Conservation (phyloP, 2,888 invertebrate genomes). For the Toxonevra muliebris region DNA sequence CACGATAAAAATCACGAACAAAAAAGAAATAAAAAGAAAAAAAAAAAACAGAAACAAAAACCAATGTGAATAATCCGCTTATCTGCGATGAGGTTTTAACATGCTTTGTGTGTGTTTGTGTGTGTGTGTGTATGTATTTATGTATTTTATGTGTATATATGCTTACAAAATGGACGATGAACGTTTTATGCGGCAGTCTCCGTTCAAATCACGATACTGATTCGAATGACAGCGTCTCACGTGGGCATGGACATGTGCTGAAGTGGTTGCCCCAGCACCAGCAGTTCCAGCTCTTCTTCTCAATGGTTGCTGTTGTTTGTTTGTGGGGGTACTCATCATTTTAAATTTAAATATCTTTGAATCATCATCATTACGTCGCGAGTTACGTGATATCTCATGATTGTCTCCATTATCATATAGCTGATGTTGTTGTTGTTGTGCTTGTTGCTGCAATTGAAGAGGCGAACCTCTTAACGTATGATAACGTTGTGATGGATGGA, state of each 20-base stretch:
- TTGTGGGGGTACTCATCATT: constrained; percentile 29
- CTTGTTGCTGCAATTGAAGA: background rate
- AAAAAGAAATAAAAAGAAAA: constrained; percentile 32
- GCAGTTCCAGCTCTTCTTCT: too few relatives aligned
- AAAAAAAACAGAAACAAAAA: constrained; percentile 4
- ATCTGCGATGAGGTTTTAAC: background rate
- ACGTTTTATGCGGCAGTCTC: constrained; percentile 51
- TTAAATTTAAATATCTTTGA: constrained; percentile 54
- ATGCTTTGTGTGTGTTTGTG: constrained; percentile 37
- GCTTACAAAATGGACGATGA: constrained; percentile 57
- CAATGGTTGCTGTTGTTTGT: too few relatives aligned
- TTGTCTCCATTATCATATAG: background rate
- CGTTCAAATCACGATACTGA: constrained; percentile 51
- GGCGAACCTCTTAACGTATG: background rate
- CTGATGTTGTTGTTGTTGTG: constrained; percentile 17
- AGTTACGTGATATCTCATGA: constrained; percentile 16
- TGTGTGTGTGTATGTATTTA: constrained; percentile 15
- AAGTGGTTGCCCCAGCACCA: too few relatives aligned
- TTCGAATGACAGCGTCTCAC: constrained; percentile 48
- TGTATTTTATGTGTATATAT: background rate
- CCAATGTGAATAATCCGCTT: background rate
- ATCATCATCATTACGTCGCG: constrained; percentile 43
- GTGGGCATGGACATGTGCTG: background rate
- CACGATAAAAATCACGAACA: constrained; percentile 15
- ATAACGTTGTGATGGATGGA: constrained; percentile 13